A percentile compares a stretch with the other conserved stretches of the same genome.
Conservation (phyloP, 2,113 vertebrate species). For the Natator depressus region DNA sequence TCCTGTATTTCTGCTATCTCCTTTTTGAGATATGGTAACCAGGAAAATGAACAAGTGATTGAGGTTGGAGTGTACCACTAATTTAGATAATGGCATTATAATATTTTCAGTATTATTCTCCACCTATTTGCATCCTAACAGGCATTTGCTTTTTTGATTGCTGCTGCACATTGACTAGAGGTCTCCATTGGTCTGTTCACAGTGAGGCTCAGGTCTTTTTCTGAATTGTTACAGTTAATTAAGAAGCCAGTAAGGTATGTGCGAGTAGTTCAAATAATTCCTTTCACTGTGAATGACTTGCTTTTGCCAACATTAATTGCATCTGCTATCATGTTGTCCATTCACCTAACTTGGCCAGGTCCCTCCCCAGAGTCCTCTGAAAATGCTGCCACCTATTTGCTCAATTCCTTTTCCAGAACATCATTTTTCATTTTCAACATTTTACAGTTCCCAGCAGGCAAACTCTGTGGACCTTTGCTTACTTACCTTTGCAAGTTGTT, state of each 20-base stretch:
- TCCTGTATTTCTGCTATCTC: not conserved
- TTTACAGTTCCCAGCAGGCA: not conserved
- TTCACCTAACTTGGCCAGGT: not conserved
- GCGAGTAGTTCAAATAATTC: not conserved
- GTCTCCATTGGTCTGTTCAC: not conserved
- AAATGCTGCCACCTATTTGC: not conserved
- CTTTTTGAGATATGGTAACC: not conserved
- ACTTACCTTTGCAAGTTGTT: not conserved
- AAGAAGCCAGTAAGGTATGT: not conserved
- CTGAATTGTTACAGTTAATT: not conserved
- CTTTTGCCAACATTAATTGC: not conserved
- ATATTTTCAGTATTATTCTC: not conserved
- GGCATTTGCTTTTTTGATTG: not conserved
- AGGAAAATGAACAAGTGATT: not conserved
- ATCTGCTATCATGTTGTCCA: not conserved
- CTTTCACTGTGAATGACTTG: not conserved
- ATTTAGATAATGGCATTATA: fast-evolving
- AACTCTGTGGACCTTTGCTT: not conserved
- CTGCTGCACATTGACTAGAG: not conserved
- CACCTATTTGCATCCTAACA: not conserved
- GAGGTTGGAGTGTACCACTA: not conserved
- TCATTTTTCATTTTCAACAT: not conserved
- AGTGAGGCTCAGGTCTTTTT: not conserved
- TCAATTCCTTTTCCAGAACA: not conserved
- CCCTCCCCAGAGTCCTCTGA: not conserved